Evolutionary conservation across 2,888 invertebrate genomes (phyloP), one percentile per base, ranked within the genome.

Genomic region (Catocala nupta): DNA sequence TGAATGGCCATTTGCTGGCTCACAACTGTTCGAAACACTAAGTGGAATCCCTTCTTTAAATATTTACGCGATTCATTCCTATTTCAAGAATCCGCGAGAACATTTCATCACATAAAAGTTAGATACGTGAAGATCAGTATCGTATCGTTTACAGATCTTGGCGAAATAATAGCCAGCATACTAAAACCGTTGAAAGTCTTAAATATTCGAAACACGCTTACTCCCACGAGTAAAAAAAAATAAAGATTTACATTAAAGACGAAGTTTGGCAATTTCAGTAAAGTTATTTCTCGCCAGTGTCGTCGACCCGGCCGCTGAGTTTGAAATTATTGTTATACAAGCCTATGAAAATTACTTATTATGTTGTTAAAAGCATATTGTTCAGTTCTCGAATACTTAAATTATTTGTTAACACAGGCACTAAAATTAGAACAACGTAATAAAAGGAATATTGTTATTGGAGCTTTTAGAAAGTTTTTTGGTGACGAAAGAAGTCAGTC

Each of bases 241-340:
- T 16, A 36, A 77, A 64, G 55, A 45, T 56, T 65, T 62, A 60
- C 57, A 58, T 71, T 58, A 61, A 69, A 55, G 63, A 52, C 52
- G 49, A 69, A 77, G 61, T 77, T 75, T 55, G 13, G 59, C 51
- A 63, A 72, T 75, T 75, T 69, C 36, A 49, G 52, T 57, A 42
- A 70, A 63, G 54, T 71, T 68, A 65, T 66, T 71, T 58, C 58
- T 47, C 52, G 49, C 47, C 48, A 44, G 57, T 58, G 45, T 62
- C 61, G 56, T 64, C 39, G 47, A 64, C 25, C 48, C 6, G 16
- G 58, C 34, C 48, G 58, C 55, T 59, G 45, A 39, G 49, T 60
- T 70, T 8, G 42, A 52, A 64, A 67, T 68, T 55, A 73, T 61
- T 70, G 73, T 65, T 59, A 59, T 48, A 72, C 63, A 70, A 64